Evolutionary conservation across 1,140 invertebrate species (phyloP).

Genomic region (Drosophila pandora): DNA sequence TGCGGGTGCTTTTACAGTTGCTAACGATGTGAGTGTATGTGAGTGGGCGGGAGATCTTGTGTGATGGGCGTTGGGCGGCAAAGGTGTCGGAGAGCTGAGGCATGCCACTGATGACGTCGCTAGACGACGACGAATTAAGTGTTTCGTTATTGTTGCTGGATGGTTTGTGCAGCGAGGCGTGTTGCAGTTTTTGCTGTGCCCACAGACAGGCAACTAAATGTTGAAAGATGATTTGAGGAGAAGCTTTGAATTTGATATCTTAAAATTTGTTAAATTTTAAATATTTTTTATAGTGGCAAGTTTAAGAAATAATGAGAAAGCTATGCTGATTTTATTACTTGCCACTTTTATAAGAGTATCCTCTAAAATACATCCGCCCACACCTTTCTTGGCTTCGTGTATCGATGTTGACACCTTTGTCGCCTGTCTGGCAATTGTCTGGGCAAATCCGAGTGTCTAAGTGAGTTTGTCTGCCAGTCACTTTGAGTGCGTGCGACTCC

Average conservation of each 20-base stretch:
- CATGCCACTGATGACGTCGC: constrained; percentile 57
- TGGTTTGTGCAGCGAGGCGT: constrained; percentile 63
- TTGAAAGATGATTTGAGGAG: constrained; percentile 2
- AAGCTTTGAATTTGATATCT: too few relatives aligned
- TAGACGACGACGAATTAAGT: constrained; percentile 68
- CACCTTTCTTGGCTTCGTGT: background rate
- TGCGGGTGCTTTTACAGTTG: constrained; percentile 47
- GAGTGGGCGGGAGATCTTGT: background rate
- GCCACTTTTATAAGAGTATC: too few relatives aligned
- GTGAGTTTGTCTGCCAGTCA: constrained; percentile 58
- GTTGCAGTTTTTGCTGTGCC: constrained; percentile 25
- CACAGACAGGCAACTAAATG: constrained; percentile 44
- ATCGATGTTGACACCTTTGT: constrained; percentile 28
- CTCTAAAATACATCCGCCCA: too few relatives aligned
- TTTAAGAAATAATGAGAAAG: too few relatives aligned
- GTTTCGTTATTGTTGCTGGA: constrained; percentile 61
- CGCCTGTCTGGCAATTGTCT: constrained; percentile 47
- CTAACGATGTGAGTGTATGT: constrained; percentile 20
- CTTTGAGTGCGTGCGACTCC: constrained; percentile 49
- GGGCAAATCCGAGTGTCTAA: constrained; percentile 45
- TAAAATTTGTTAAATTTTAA: too few relatives aligned
- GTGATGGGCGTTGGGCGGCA: background rate
- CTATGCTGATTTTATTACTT: too few relatives aligned
- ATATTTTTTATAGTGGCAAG: too few relatives aligned
- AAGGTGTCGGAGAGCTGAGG: constrained; percentile 47